Conservation (phyloP, 1,140 invertebrate genomes). For the Episyrphus balteatus region DNA sequence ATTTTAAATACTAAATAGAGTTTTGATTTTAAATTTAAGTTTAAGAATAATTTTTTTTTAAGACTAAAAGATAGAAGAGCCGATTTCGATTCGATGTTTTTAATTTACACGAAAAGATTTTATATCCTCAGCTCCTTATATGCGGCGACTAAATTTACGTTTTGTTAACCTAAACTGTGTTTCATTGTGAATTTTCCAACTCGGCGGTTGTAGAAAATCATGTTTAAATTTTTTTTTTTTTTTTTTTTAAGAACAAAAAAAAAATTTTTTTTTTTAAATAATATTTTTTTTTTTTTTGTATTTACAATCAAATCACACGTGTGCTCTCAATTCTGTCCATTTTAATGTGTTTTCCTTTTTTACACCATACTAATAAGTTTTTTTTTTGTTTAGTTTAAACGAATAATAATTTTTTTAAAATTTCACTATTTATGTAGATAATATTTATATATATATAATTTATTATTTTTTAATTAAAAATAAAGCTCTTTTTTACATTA, state of each 20-base stretch:
- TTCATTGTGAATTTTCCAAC: no score
- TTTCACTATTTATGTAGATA: no score
- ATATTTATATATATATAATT: background rate
- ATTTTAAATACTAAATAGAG: no score
- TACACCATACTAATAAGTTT: background rate
- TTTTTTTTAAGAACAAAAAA: background rate
- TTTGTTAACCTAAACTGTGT: no score
- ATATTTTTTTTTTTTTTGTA: background rate
- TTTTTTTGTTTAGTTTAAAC: background rate
- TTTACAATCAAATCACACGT: conserved; percentile 4
- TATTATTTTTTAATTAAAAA: background rate
- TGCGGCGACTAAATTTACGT: no score
- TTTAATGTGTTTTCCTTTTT: background rate
- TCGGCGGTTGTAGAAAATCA: background rate
- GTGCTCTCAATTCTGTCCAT: background rate
- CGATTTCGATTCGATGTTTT: no score
- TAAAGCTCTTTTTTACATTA: background rate
- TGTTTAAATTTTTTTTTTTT: background rate
- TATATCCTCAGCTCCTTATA: no score
- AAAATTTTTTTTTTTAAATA: background rate
- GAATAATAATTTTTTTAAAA: no score
- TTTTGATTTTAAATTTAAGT: no score
- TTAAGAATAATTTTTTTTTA: no score
- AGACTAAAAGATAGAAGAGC: no score
- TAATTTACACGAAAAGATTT: no score